These are phyloP conservation scores for Labeo calbasu DNA, from an alignment of 2,797 vertebrate species.

Conservation along the genomic window DNA sequence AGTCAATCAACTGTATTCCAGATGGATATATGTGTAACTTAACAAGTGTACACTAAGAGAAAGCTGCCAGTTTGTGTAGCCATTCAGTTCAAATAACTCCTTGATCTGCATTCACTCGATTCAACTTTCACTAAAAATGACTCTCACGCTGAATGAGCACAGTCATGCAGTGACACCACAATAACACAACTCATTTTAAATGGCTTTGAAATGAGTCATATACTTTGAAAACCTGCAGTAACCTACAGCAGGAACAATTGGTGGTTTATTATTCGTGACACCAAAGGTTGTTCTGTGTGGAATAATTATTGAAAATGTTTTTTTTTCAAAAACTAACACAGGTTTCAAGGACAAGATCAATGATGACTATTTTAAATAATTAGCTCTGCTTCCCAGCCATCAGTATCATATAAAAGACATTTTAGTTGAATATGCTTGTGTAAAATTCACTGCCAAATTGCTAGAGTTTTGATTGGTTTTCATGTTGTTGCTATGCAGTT, in stretches of 20 bases:
- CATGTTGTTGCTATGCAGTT: not conserved
- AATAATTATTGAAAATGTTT: not conserved
- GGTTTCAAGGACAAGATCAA: slow-evolving; percentile 13
- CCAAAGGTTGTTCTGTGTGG: not conserved
- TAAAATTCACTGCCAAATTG: not conserved
- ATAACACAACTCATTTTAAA: not conserved
- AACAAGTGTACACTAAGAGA: not conserved
- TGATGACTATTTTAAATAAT: not conserved
- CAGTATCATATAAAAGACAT: not conserved
- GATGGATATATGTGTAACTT: not conserved
- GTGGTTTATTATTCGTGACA: not conserved
- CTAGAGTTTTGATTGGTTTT: not conserved
- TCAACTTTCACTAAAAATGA: slow-evolving; percentile 2
- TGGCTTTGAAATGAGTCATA: slow-evolving; percentile 35
- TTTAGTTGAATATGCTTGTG: not conserved
- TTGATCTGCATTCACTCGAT: slow-evolving; percentile 41
- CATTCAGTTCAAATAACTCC: not conserved
- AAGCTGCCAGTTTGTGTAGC: not conserved
- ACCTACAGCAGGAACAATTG: not conserved
- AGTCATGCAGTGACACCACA: not conserved
- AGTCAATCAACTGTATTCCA: slow-evolving; percentile 16
- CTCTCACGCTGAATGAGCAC: slow-evolving; percentile 8
- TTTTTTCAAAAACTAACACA: not conserved
- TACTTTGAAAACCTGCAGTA: slow-evolving; percentile 29
- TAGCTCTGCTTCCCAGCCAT: slow-evolving; percentile 1